Conservation (phyloP, 1,140 invertebrate species). For the Wasmannia auropunctata region DNA sequence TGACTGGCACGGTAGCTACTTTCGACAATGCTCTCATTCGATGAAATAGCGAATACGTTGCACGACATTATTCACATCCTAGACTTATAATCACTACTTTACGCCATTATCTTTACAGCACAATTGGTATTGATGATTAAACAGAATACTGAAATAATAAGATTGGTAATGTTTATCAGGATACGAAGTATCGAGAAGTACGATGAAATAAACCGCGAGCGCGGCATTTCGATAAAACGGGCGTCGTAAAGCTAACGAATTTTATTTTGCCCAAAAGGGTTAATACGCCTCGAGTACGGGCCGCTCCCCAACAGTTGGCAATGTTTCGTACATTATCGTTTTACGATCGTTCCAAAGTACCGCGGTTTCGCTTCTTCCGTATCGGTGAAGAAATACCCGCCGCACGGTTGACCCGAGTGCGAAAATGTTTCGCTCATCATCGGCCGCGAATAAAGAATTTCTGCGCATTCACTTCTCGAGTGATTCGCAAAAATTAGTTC, state of each 20-base stretch:
- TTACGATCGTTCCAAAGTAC: slow-evolving; percentile 34
- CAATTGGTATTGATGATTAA: neutral
- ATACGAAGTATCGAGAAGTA: neutral
- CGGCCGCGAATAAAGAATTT: neutral
- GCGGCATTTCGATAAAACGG: neutral
- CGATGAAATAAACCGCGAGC: neutral
- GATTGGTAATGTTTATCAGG: neutral
- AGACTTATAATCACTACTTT: neutral
- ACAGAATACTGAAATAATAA: neutral
- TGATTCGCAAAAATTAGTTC: slow-evolving; percentile 10
- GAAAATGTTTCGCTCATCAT: neutral
- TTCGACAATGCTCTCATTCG: slow-evolving; percentile 21
- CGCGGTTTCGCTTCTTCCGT: neutral
- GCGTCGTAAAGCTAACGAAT: slow-evolving; percentile 29
- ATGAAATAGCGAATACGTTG: neutral
- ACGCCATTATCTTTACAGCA: neutral
- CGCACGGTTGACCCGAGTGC: neutral
- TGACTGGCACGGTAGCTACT: slow-evolving; percentile 26
- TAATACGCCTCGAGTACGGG: neutral
- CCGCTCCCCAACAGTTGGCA: neutral
- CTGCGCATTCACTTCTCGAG: neutral
- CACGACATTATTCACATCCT: neutral
- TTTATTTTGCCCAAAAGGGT: slow-evolving; percentile 14
- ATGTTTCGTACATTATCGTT: slow-evolving; percentile 33
- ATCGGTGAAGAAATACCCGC: neutral